Evolutionary conservation across 2,797 vertebrate species (phyloP).

Genomic region (Loris lydekkerianus): DNA sequence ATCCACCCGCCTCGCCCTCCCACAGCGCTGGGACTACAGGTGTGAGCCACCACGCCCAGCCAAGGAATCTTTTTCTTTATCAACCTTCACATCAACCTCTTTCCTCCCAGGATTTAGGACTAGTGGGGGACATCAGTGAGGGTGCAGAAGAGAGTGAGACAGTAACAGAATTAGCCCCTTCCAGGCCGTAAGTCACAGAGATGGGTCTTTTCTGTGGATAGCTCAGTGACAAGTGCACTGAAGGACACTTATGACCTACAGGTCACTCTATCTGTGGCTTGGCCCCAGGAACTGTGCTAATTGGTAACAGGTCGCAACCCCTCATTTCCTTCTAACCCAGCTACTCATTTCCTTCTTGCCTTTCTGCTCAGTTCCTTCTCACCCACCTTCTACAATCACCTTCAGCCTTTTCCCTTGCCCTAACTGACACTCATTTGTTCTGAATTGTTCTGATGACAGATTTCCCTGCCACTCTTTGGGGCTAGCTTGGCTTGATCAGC

Average conservation of each 20-base stretch:
- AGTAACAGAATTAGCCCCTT: constrained; percentile 24
- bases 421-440: constrained; percentile 32
- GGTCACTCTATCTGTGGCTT: neutral
- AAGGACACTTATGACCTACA: fast-evolving
- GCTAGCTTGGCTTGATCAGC: neutral
- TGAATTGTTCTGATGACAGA: constrained; percentile 70
- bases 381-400: neutral
- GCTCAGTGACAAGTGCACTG: neutral
- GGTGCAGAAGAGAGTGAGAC: neutral
- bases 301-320: neutral
- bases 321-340: constrained; percentile 28
- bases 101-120: constrained; percentile 17
- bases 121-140: neutral
- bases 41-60: too few species aligned
- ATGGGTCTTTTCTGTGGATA: neutral
- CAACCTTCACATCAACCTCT: neutral
- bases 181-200: neutral
- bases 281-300: neutral
- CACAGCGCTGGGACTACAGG: too few species aligned
- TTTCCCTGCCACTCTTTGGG: constrained; percentile 40
- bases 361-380: constrained; percentile 47
- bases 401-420: neutral
- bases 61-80: neutral
- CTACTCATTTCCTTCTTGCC: constrained; percentile 23
- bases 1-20: too few species aligned